Percentiles rank a stretch among this genome's conserved stretches.
Evolutionary conservation across 1,140 invertebrate species (phyloP).

Genomic region (Lepidurus packardi): DNA sequence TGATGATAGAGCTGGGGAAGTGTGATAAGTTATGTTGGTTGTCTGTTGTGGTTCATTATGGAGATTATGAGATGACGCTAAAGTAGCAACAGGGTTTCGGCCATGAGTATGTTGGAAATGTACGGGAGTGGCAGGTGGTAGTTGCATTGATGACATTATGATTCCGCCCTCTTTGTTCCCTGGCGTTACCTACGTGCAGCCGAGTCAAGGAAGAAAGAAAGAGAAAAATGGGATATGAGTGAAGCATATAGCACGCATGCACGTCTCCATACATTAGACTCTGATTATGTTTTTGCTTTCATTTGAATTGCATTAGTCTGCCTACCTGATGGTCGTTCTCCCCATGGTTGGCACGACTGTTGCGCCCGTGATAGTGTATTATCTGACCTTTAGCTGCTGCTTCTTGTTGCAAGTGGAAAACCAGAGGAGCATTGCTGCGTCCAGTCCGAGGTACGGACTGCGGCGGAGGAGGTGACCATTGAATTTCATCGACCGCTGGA

Average conservation of each 20-base stretch:
- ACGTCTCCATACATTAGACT: background rate
- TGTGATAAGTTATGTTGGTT: background rate
- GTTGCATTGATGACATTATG: background rate
- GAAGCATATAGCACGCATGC: background rate
- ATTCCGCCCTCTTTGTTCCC: background rate
- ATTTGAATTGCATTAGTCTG: constrained; percentile 12
- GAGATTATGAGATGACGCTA: background rate
- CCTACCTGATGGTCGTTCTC: background rate
- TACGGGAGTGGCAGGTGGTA: background rate
- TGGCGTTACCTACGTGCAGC: background rate
- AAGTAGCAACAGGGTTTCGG: background rate
- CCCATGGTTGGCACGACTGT: background rate
- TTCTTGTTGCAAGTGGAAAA: constrained; percentile 22
- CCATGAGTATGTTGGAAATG: background rate
- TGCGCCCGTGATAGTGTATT: background rate
- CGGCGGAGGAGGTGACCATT: background rate
- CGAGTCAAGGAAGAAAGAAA: background rate
- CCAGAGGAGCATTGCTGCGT: constrained; percentile 1
- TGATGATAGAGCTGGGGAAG: background rate
- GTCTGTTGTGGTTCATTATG: background rate
- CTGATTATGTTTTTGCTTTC: background rate
- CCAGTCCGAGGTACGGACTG: background rate
- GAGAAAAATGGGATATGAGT: background rate
- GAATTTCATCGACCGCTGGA: constrained; percentile 3
- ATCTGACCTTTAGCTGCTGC: constrained; percentile 1